Conservation (phyloP, 2,888 invertebrate species). For the Amiota mariae region DNA sequence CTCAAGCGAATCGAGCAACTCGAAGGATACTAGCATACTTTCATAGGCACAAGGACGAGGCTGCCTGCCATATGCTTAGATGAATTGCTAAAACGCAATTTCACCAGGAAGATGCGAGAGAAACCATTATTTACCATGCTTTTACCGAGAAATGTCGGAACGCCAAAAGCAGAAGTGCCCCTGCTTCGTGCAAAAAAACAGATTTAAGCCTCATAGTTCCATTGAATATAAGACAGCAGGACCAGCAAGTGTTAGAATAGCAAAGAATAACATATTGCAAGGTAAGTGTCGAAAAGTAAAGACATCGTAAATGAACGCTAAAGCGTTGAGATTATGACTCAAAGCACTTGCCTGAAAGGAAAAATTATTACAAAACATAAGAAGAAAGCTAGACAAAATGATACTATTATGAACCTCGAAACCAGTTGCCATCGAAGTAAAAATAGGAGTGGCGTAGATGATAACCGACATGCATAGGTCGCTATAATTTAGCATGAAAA, state of each 20-base stretch:
- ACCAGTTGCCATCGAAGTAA: too few species aligned
- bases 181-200: too few species aligned
- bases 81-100: not conserved
- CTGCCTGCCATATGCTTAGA: not conserved
- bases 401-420: not conserved
- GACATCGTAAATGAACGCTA: not conserved
- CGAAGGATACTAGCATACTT: not conserved
- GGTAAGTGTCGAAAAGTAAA: conserved; percentile 13
- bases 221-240: too few species aligned
- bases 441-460: not conserved
- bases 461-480: not conserved
- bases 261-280: not conserved
- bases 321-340: not conserved
- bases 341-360: not conserved
- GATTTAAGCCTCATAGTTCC: too few species aligned
- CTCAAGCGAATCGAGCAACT: not conserved
- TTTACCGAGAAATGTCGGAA: not conserved
- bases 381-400: not conserved
- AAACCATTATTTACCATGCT: too few species aligned
- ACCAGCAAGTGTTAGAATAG: too few species aligned
- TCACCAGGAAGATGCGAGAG: too few species aligned
- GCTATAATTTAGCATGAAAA: conserved; percentile 10
- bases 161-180: not conserved
- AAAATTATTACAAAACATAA: not conserved
- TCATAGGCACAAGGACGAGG: not conserved